A percentile compares a stretch with the other conserved stretches of the same genome.
phyloP scores from a whole-genome alignment of 2,113 vertebrate species.

The Microcebus griseorufus region DNA sequence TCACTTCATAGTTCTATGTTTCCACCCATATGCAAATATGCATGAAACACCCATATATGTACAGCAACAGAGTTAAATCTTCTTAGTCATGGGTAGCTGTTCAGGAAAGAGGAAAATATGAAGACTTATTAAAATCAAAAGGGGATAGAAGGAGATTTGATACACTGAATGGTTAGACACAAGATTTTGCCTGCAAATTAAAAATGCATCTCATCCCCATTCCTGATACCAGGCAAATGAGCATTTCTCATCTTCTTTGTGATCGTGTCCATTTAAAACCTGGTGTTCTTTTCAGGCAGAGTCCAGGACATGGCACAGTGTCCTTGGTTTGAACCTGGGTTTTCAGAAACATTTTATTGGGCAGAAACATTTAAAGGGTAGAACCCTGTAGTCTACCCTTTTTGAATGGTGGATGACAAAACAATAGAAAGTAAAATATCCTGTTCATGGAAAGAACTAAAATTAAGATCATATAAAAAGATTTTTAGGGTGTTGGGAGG shows the following conservation, averaged over 20 bases:
- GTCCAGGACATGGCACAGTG: background rate
- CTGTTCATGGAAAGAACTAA: background rate
- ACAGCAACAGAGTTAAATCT: slow-evolving; percentile 54
- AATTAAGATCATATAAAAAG: background rate
- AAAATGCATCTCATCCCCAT: background rate
- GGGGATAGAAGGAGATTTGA: slow-evolving; percentile 57
- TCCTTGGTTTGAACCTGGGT: background rate
- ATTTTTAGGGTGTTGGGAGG: background rate
- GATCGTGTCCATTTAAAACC: background rate
- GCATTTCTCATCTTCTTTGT: background rate
- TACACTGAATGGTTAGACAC: slow-evolving; percentile 45
- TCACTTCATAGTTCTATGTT: background rate
- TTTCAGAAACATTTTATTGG: background rate
- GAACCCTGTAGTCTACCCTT: background rate
- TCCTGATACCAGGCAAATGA: slow-evolving; percentile 5
- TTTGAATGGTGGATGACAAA: background rate
- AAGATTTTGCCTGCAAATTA: slow-evolving; percentile 55
- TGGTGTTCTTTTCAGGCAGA: background rate
- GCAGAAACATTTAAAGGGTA: background rate
- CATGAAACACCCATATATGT: background rate
- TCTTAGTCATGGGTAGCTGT: slow-evolving; percentile 67
- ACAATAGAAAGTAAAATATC: background rate
- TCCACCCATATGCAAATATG: background rate
- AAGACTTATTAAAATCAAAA: slow-evolving; percentile 65
- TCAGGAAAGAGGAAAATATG: slow-evolving; percentile 48